A percentile compares a stretch with the other conserved stretches of the same genome.
Evolutionary conservation across 2,888 invertebrate genomes (phyloP).

Genomic region (Timandra comae): DNA sequence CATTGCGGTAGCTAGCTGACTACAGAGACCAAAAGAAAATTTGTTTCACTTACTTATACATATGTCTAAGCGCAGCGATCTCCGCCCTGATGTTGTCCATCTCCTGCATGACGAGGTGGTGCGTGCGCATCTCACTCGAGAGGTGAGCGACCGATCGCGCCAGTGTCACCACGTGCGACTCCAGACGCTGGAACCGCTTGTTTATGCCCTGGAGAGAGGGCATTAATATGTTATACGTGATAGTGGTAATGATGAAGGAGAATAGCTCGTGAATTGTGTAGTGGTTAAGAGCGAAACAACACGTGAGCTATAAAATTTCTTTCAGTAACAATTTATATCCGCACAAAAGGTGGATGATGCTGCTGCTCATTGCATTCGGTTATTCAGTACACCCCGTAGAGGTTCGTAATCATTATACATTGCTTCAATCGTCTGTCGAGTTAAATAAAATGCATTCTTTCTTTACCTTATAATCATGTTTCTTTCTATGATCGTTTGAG

Average conservation of each 20-base stretch:
- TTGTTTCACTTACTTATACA: slow-evolving; percentile 61
- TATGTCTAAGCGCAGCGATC: slow-evolving; percentile 84
- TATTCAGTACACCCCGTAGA: too few relatives aligned
- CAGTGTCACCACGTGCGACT: slow-evolving; percentile 93
- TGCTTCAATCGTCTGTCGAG: neutral
- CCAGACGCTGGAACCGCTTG: slow-evolving; percentile 90
- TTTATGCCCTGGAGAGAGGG: slow-evolving; percentile 80
- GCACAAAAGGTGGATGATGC: too few relatives aligned
- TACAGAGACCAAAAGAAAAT: neutral
- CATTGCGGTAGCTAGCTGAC: too few relatives aligned
- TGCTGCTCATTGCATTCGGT: too few relatives aligned
- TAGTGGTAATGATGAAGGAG: too few relatives aligned
- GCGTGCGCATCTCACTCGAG: slow-evolving; percentile 93
- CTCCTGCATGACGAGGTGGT: slow-evolving; percentile 92
- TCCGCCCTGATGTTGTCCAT: slow-evolving; percentile 91
- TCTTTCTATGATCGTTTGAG: slow-evolving; percentile 84
- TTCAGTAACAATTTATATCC: too few relatives aligned
- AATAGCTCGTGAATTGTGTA: too few relatives aligned
- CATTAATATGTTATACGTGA: too few relatives aligned
- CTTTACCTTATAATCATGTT: slow-evolving; percentile 81
- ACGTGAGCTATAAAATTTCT: too few relatives aligned
- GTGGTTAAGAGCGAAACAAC: too few relatives aligned
- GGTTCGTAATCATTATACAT: too few relatives aligned
- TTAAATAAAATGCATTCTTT: too few relatives aligned
- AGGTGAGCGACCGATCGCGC: slow-evolving; percentile 93